These are phyloP conservation scores for Spilarctia lutea DNA, from an alignment of 2,888 invertebrate species.

Conservation along the genomic window DNA sequence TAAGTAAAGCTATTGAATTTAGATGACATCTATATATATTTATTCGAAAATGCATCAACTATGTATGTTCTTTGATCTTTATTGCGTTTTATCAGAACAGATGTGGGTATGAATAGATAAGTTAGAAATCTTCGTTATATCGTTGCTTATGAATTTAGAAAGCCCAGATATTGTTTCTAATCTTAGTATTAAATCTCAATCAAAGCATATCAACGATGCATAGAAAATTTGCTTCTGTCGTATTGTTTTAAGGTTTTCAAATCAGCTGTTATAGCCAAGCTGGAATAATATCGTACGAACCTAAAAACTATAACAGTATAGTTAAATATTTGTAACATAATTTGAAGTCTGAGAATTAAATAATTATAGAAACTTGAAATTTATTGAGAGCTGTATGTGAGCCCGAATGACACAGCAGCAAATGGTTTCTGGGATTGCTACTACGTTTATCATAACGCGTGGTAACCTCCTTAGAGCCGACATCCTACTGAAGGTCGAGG, in stretches of 20 bases:
- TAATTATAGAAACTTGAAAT: too few species aligned
- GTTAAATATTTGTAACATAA: too few species aligned
- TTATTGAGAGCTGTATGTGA: too few species aligned
- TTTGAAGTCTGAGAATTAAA: too few species aligned
- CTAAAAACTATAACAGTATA: too few species aligned
- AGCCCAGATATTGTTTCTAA: neutral
- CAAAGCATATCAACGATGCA: neutral
- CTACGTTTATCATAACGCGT: too few species aligned
- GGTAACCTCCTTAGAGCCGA: too few species aligned
- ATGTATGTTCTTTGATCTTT: neutral
- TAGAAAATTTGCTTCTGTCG: neutral
- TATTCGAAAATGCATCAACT: neutral
- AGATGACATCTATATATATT: neutral
- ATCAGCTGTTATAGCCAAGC: too few species aligned
- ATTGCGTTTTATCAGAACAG: constrained; percentile 1
- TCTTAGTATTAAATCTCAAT: neutral
- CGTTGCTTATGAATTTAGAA: neutral
- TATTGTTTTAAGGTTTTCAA: neutral
- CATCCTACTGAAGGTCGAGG: too few species aligned
- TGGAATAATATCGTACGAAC: neutral
- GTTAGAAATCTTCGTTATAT: neutral
- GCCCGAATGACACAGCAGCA: too few species aligned
- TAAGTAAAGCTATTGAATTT: neutral
- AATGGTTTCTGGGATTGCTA: too few species aligned
- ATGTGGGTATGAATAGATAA: neutral